Evolutionary conservation across 2,888 invertebrate species (phyloP).

Genomic region (Cactoblastis cactorum): DNA sequence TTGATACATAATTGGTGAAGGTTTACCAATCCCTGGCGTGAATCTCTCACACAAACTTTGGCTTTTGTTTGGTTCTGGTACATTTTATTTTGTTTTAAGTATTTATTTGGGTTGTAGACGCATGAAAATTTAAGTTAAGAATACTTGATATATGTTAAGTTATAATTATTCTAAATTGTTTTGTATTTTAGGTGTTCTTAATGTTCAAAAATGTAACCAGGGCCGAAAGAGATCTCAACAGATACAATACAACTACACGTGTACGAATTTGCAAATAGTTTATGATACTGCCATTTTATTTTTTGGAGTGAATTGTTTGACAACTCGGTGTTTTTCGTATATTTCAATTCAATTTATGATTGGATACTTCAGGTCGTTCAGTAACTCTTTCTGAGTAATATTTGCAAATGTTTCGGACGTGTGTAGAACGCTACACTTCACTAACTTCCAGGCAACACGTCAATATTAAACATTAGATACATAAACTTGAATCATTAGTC

Average conservation of each 20-base stretch:
- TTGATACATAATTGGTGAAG: constrained; percentile 22
- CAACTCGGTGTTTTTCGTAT: no score
- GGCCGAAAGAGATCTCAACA: constrained; percentile 72
- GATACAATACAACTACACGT: constrained; percentile 34
- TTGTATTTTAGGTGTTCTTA: constrained; percentile 62
- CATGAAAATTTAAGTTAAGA: constrained; percentile 30
- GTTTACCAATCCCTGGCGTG: constrained; percentile 15
- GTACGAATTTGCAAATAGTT: constrained; percentile 35
- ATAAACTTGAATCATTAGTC: no score
- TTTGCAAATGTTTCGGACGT: constrained; percentile 3
- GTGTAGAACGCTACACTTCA: constrained; percentile 1
- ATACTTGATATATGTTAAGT: constrained; percentile 20
- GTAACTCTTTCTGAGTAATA: no score
- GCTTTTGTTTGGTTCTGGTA: constrained; percentile 69
- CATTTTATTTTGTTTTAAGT: constrained; percentile 46
- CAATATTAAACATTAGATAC: not conserved
- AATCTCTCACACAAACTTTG: constrained; percentile 19
- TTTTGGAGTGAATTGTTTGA: no score
- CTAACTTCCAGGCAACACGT: not conserved
- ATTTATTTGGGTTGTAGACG: constrained; percentile 31
- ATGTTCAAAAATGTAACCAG: constrained; percentile 69
- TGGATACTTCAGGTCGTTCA: no score
- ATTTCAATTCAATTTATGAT: no score
- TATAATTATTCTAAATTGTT: constrained; percentile 43
- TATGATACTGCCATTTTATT: not conserved